phyloP scores from a whole-genome alignment of 2,113 vertebrate species.

The Myotis davidii region DNA sequence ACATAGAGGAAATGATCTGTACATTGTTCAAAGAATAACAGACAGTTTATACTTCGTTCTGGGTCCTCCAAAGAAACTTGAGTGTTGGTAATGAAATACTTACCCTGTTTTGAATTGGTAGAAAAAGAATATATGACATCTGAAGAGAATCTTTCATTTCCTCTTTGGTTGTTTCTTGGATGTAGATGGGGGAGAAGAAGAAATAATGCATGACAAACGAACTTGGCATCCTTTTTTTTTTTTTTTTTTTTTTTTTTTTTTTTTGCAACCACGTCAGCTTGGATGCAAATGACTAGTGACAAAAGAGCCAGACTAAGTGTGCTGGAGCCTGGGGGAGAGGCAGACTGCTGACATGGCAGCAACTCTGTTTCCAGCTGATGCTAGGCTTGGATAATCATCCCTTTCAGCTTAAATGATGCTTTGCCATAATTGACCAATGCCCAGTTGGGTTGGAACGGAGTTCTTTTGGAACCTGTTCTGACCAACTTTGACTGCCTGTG shows the following conservation, averaged over 20 bases:
- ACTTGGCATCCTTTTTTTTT: constrained; percentile 64
- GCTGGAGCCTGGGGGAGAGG: constrained; percentile 76
- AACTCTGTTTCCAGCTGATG: constrained; percentile 84
- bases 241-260: constrained; percentile 75
- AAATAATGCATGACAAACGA: constrained; percentile 61
- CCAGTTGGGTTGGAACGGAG: constrained; percentile 83
- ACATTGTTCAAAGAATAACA: not conserved
- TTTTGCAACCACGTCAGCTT: constrained; percentile 81
- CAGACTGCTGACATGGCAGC: constrained; percentile 86
- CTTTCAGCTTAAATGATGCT: constrained; percentile 84
- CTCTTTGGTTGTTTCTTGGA: constrained; percentile 7
- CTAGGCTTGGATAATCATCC: constrained; percentile 88
- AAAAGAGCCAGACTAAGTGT: constrained; percentile 80
- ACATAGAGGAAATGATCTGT: not conserved
- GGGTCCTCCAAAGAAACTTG: not conserved
- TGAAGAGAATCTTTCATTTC: constrained; percentile 21
- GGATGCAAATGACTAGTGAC: constrained; percentile 69
- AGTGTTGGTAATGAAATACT: not conserved
- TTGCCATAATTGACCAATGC: constrained; percentile 83
- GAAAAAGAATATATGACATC: constrained; percentile 15
- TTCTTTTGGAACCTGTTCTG: constrained; percentile 84
- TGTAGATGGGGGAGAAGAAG: not conserved
- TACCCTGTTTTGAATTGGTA: not conserved
- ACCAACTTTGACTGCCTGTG: constrained; percentile 76
- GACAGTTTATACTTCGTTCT: not conserved